A percentile compares a stretch with the other conserved stretches of the same genome.
Evolutionary conservation across 2,113 vertebrate genomes (phyloP).

Genomic region (Lophius piscatorius): DNA sequence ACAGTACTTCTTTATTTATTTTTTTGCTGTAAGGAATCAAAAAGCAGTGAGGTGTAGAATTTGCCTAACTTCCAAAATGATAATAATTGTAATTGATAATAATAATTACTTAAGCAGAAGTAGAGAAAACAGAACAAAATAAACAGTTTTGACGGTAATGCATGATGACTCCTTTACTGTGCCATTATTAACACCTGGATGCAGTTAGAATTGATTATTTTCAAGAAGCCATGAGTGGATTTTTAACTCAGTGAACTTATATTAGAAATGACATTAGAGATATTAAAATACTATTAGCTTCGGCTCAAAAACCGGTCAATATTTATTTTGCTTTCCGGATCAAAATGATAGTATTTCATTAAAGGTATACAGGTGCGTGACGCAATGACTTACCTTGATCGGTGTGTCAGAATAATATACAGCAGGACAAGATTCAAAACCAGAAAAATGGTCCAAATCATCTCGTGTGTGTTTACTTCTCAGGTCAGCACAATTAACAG

Average conservation of each 20-base stretch:
- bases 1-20: not conserved
- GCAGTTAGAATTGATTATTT: not conserved
- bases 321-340: too few species aligned
- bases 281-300: too few species aligned
- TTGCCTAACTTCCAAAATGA: too few species aligned
- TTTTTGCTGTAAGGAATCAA: not conserved
- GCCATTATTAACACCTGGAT: not conserved
- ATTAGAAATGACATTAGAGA: not conserved
- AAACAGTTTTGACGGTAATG: not conserved
- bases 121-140: not conserved
- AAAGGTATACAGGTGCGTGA: too few species aligned
- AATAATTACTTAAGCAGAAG: constrained; percentile 1
- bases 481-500: not conserved
- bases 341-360: too few species aligned
- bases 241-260: not conserved
- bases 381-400: constrained; percentile 66
- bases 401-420: constrained; percentile 61
- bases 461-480: constrained; percentile 38
- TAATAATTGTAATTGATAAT: too few species aligned
- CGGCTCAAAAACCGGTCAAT: too few species aligned
- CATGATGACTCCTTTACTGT: not conserved
- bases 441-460: constrained; percentile 75
- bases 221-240: not conserved
- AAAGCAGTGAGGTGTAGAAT: not conserved
- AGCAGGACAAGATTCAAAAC: constrained; percentile 61